Evolutionary conservation across 2,113 vertebrate species (phyloP).

Genomic region (Lagenorhynchus albirostris): DNA sequence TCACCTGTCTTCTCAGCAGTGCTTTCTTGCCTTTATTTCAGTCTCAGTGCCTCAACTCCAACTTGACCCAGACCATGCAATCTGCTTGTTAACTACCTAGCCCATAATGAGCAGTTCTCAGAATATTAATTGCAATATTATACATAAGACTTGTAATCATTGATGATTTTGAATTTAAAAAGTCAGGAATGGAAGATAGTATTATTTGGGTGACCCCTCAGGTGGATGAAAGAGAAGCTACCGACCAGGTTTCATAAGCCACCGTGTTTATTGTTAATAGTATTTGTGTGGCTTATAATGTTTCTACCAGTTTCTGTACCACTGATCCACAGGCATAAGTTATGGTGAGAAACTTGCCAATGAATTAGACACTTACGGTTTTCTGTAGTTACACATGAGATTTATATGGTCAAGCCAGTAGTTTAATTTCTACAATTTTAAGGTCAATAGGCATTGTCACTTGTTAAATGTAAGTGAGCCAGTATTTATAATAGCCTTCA

Average conservation of each 20-base stretch:
- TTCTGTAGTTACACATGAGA: conserved; percentile 17
- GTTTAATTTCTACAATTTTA: conserved; percentile 58
- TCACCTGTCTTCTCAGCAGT: background rate
- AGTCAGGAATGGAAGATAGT: background rate
- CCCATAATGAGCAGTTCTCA: background rate
- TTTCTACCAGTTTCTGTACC: background rate
- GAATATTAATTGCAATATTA: background rate
- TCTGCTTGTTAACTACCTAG: background rate
- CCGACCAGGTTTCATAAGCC: background rate
- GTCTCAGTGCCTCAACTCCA: background rate
- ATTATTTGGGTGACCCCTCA: background rate
- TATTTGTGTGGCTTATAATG: background rate
- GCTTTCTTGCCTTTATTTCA: background rate
- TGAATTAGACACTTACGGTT: background rate
- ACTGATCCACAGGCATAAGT: background rate
- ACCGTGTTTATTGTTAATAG: background rate
- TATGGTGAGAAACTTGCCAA: background rate
- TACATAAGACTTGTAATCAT: background rate
- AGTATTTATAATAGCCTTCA: conserved; percentile 26
- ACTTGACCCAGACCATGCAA: background rate
- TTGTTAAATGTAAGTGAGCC: conserved; percentile 28
- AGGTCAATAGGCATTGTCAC: conserved; percentile 4
- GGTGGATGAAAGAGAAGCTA: background rate
- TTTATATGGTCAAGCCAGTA: conserved; percentile 15
- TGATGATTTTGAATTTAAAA: background rate